Evolutionary conservation across 2,888 invertebrate genomes (phyloP).

Genomic region (Athalia circularis): DNA sequence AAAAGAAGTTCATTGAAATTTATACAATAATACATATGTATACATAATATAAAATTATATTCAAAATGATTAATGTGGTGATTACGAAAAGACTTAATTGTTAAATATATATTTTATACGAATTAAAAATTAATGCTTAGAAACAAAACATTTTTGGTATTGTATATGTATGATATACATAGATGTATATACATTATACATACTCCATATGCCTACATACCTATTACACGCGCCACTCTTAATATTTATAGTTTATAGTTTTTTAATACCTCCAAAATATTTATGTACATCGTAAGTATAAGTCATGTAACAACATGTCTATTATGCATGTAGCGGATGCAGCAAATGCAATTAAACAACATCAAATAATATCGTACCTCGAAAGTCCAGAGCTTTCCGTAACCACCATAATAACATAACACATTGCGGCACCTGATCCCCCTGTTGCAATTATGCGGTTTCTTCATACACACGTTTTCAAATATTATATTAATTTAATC

Average conservation of each 20-base stretch:
- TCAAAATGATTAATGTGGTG: slow-evolving; percentile 36
- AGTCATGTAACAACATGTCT: neutral
- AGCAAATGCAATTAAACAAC: slow-evolving; percentile 2
- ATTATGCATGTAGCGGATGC: neutral
- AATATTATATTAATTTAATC: slow-evolving; percentile 3
- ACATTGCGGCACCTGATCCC: slow-evolving; percentile 2
- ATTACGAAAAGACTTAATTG: slow-evolving; percentile 41
- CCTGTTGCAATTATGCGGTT: slow-evolving; percentile 31
- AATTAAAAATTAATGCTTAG: slow-evolving; percentile 1
- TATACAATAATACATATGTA: too few species aligned
- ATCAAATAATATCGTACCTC: slow-evolving; percentile 15
- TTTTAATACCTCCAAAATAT: slow-evolving; percentile 33
- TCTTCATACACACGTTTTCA: slow-evolving; percentile 9
- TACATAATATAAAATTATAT: neutral
- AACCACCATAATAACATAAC: slow-evolving; percentile 40
- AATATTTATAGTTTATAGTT: slow-evolving; percentile 36
- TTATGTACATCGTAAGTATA: slow-evolving; percentile 6
- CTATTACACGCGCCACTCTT: slow-evolving; percentile 22
- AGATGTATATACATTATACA: slow-evolving; percentile 26
- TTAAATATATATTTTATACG: slow-evolving; percentile 43
- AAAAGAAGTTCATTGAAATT: neutral
- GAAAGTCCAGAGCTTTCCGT: slow-evolving; percentile 35
- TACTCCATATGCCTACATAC: slow-evolving; percentile 17
- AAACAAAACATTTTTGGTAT: neutral
- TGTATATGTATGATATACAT: neutral